Evolutionary conservation across 2,797 vertebrate species (phyloP), one percentile per base, ranked within the genome.

Genomic region (Apogon talboti): DNA sequence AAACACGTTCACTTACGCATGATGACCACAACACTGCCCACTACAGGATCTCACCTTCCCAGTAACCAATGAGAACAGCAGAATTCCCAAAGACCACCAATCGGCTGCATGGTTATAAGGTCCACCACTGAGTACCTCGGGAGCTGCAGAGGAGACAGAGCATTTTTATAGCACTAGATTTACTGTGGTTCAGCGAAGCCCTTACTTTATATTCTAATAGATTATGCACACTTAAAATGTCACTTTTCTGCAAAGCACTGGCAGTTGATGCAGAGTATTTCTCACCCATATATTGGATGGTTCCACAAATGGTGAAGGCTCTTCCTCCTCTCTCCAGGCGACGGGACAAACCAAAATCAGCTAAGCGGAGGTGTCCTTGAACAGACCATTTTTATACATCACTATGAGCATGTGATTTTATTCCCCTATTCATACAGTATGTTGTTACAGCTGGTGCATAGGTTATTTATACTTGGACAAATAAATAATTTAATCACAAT

Each of bases 271-370:
- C 21, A 40, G 7, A 24, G 3, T 38, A 45, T 68, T 74, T 73
- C 93, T 95, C 92, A 98, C 98, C 97, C 97, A 99, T 99, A 76
- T 98, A 99, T n/a, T 98, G 97, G 76, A 99, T 95, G 57, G 96
- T 99, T 66, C 96, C 97, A 52, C 97, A 99, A 70, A 98, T 97
- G 9, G 97, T 99, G 79, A 95, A 96, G 11, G 96, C 95, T 81
- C 91, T 86, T 37, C 95, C 93, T 3, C 96, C 97, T 77, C 91
- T 93, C 75, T 92, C 89, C 68, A 99, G 89, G 57, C 96, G 95
- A 16, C 95, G 93, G 40, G 96, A 96, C 82, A 99, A 91, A 77
- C 98, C 97, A 1, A 99, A 99, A 80, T 98, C 97, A 1, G 97
- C 94, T 83, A 99, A 89, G 59, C 96, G 96, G 76, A 98, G 92